phyloP scores from a whole-genome alignment of 2,888 invertebrate genomes.

The Smittia aterrima region DNA sequence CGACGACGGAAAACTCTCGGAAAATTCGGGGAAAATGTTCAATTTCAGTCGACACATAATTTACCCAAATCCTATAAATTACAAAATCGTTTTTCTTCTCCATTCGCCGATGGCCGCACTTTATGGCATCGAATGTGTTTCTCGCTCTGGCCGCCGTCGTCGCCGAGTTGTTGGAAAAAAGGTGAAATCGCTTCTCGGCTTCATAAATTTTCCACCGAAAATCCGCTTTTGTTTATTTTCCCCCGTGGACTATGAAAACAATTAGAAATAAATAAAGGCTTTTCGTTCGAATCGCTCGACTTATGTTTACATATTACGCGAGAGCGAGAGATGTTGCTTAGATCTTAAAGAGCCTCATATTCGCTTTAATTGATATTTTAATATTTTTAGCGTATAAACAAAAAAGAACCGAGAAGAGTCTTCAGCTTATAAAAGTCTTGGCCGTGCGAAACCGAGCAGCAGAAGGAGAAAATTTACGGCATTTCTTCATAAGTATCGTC shows the following conservation, averaged over 20 bases:
- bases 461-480: slow-evolving; percentile 4
- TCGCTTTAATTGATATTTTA: slow-evolving; percentile 8
- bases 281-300: background rate
- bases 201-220: background rate
- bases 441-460: background rate
- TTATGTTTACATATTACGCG: background rate
- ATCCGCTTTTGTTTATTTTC: slow-evolving; percentile 12
- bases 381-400: background rate
- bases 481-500: slow-evolving; percentile 3
- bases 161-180: background rate
- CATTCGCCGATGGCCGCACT: background rate
- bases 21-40: slow-evolving; percentile 13
- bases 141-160: background rate
- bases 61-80: background rate
- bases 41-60: slow-evolving; percentile 37
- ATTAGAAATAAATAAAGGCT: background rate
- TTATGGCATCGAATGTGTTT: background rate
- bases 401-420: background rate
- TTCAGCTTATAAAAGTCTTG: no score
- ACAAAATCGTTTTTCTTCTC: slow-evolving; percentile 14
- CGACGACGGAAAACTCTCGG: no score
- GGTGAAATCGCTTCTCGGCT: background rate
- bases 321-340: background rate
- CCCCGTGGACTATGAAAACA: slow-evolving; percentile 18
- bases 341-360: slow-evolving; percentile 2